phyloP scores from a whole-genome alignment of 2,113 vertebrate species.

The Ailuropoda melanoleuca region DNA sequence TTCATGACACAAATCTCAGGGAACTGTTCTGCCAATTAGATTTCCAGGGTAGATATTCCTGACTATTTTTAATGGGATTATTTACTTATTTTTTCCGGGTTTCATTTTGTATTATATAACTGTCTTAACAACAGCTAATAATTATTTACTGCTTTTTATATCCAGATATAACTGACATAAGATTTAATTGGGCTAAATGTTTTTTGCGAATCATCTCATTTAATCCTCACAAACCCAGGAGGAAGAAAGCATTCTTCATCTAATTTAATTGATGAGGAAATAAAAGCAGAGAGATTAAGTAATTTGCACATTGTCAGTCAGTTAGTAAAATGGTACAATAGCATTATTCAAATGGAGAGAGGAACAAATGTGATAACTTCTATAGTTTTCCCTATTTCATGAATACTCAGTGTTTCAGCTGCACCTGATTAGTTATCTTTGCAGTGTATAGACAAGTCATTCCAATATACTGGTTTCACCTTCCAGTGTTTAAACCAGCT shows the following conservation, averaged over 20 bases:
- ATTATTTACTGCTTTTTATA: not conserved
- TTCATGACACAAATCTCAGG: not conserved
- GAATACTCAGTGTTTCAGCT: not conserved
- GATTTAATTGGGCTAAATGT: not conserved
- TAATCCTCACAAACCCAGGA: not conserved
- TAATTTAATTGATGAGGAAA: slow-evolving; percentile 8
- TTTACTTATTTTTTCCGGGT: not conserved
- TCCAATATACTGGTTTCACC: not conserved
- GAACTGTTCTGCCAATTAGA: not conserved
- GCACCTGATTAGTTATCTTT: not conserved
- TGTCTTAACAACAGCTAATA: not conserved
- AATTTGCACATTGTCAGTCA: not conserved
- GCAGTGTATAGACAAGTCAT: not conserved
- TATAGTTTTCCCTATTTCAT: not conserved
- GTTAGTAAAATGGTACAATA: not conserved
- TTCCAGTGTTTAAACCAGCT: not conserved
- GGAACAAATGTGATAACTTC: not conserved
- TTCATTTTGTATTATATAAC: not conserved
- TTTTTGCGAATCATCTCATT: slow-evolving; percentile 21
- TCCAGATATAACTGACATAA: not conserved
- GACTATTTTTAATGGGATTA: not conserved
- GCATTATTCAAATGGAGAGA: not conserved
- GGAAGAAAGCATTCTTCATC: not conserved
- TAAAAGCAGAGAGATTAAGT: slow-evolving; percentile 16
- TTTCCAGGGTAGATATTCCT: not conserved